These are phyloP conservation scores for Albula goreensis DNA, from an alignment of 2,113 vertebrate genomes.

Conservation along the genomic window DNA sequence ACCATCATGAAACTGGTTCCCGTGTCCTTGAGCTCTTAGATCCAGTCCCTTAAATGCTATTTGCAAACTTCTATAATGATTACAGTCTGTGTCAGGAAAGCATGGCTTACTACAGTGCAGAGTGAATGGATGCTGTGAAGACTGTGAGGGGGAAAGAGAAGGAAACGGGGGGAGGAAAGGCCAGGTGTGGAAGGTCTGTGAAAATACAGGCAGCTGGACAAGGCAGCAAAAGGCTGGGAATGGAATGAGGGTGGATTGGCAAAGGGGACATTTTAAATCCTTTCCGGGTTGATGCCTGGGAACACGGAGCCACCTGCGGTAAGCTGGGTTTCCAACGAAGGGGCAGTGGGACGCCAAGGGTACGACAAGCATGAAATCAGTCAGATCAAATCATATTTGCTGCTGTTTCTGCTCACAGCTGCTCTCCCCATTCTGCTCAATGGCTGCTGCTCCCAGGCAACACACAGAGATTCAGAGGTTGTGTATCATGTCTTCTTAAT, in stretches of 20 bases:
- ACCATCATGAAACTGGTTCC: too few species aligned
- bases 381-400: constrained; percentile 3
- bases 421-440: background rate
- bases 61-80: too few species aligned
- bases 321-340: background rate
- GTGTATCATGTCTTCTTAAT: too few species aligned
- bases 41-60: too few species aligned
- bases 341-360: background rate
- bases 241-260: background rate
- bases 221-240: background rate
- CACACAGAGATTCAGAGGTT: background rate
- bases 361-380: background rate
- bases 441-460: background rate
- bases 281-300: background rate
- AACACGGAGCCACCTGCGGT: background rate
- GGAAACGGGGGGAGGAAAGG: background rate
- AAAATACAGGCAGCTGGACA: constrained; percentile 1
- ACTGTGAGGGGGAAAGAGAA: background rate
- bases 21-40: too few species aligned
- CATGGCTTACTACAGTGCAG: too few species aligned
- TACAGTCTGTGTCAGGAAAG: too few species aligned
- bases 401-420: background rate
- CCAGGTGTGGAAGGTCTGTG: constrained; percentile 7
- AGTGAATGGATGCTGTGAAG: background rate
- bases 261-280: background rate